phyloP scores from a whole-genome alignment of 2,888 invertebrate species.

The Xylota sylvarum region DNA sequence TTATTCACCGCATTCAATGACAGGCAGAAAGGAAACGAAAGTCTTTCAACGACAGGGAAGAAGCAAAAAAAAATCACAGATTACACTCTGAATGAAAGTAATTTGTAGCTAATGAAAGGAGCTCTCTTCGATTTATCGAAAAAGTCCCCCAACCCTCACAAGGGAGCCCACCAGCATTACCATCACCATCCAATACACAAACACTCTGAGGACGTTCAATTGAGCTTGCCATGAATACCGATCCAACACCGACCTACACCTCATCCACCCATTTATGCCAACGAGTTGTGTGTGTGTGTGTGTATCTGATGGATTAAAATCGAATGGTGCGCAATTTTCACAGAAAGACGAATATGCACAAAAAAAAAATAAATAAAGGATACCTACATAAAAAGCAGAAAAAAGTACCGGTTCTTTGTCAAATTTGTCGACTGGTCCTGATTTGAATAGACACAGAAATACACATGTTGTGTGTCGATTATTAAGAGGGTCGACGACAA shows the following conservation, averaged over 20 bases:
- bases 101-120: conserved; percentile 74
- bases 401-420: conserved; percentile 45
- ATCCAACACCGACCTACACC: conserved; percentile 9
- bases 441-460: conserved; percentile 45
- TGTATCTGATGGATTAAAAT: conserved; percentile 67
- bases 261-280: conserved; percentile 37
- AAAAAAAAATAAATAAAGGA: conserved; percentile 21
- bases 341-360: conserved; percentile 33
- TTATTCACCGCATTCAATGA: conserved; percentile 46
- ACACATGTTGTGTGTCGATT: not conserved
- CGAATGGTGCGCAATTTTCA: conserved; percentile 58
- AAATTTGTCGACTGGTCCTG: conserved; percentile 55
- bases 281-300: conserved; percentile 56
- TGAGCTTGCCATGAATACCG: conserved; percentile 32
- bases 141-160: conserved; percentile 50
- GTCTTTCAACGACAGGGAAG: conserved; percentile 44
- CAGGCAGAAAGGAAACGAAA: conserved; percentile 58
- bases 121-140: conserved; percentile 69
- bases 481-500: conserved; percentile 31
- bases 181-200: not conserved
- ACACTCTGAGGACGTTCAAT: conserved; percentile 38
- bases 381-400: not conserved
- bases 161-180: not conserved
- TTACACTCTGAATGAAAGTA: conserved; percentile 70
- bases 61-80: conserved; percentile 63